Conservation (phyloP, 2,888 invertebrate species). For the Bimastos eiseni region DNA sequence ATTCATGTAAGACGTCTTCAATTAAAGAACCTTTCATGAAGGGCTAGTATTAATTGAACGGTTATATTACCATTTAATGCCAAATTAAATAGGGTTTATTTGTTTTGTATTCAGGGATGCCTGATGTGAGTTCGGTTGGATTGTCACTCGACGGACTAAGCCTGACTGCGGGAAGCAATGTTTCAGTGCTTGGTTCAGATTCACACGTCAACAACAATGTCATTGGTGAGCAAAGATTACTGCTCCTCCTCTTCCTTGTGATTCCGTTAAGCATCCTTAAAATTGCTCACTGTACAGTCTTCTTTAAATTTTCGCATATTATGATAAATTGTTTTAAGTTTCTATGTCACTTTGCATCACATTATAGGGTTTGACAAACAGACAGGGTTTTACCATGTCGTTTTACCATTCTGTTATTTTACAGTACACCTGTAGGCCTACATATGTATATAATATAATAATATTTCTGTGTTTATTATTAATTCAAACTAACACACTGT, state of each 20-base stretch:
- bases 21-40: background rate
- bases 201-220: slow-evolving; percentile 15
- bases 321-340: background rate
- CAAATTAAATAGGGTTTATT: background rate
- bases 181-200: background rate
- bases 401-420: no score
- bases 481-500: no score
- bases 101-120: background rate
- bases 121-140: slow-evolving; percentile 7
- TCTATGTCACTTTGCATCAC: background rate
- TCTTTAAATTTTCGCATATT: background rate
- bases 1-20: no score
- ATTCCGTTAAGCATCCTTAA: background rate
- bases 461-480: no score
- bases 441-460: no score
- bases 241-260: no score
- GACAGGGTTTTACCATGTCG: no score
- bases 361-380: background rate
- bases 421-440: no score
- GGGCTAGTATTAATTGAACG: background rate
- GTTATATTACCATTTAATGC: background rate
- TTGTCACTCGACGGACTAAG: background rate
- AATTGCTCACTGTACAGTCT: background rate
- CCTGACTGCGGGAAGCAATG: background rate
- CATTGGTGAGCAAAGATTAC: background rate